Evolutionary conservation across 2,797 vertebrate genomes (phyloP).

Genomic region (Rhadinocentrus ornatus): DNA sequence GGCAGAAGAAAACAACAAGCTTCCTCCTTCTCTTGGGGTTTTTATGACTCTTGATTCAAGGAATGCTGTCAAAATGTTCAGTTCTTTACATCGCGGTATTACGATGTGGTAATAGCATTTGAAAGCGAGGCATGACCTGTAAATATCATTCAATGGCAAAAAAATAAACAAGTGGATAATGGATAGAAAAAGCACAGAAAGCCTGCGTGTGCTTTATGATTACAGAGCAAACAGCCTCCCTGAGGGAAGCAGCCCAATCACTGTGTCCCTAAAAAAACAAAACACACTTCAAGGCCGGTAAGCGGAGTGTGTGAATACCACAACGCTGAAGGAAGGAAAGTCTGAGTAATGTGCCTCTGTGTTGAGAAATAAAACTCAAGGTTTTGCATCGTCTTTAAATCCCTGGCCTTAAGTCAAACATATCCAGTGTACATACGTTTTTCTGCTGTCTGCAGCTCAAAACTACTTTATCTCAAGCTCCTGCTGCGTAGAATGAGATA

Average conservation of each 20-base stretch:
- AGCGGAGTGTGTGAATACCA: slow-evolving; percentile 8
- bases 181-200: slow-evolving; percentile 13
- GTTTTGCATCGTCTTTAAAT: background rate
- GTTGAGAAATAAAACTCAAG: background rate
- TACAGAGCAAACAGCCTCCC: slow-evolving; percentile 32
- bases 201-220: slow-evolving; percentile 33
- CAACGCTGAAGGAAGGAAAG: background rate
- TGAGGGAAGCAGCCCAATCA: slow-evolving; percentile 17
- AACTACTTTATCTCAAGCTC: slow-evolving; percentile 50
- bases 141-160: slow-evolving; percentile 24
- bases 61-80: slow-evolving; percentile 36
- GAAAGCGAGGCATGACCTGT: slow-evolving; percentile 31
- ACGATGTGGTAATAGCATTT: slow-evolving; percentile 28
- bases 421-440: background rate
- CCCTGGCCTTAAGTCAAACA: background rate
- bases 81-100: slow-evolving; percentile 27
- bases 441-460: background rate
- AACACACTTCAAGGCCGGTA: slow-evolving; percentile 16
- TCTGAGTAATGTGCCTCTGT: background rate
- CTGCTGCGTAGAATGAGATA: slow-evolving; percentile 51
- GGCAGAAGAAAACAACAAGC: slow-evolving; percentile 42
- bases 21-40: slow-evolving; percentile 29
- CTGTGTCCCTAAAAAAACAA: slow-evolving; percentile 7
- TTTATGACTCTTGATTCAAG: slow-evolving; percentile 46
- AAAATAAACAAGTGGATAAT: slow-evolving; percentile 24